phyloP scores from a whole-genome alignment of 2,797 vertebrate species.

The Chaenodraco wilsoni region DNA sequence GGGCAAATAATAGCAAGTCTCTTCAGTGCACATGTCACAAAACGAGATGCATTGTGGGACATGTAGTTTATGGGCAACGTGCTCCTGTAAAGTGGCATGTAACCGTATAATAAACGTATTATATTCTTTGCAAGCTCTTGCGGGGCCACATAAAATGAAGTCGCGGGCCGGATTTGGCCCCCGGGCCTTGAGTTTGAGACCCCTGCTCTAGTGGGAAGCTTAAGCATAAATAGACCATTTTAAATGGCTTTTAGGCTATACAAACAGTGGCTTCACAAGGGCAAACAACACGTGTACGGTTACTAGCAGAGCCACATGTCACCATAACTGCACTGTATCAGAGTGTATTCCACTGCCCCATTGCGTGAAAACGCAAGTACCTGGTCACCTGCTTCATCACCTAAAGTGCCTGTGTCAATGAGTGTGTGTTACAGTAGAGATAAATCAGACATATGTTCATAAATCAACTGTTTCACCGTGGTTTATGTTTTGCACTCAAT shows the following conservation, averaged over 20 bases:
- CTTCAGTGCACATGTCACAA: too few relatives aligned
- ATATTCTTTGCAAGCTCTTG: too few relatives aligned
- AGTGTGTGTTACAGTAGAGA: conserved; percentile 52
- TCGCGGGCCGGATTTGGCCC: too few relatives aligned
- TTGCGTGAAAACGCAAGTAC: conserved; percentile 65
- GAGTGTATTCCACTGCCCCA: conserved; percentile 53
- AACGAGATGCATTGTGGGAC: too few relatives aligned
- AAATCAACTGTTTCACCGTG: conserved; percentile 64
- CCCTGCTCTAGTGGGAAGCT: conserved; percentile 28
- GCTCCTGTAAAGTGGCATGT: too few relatives aligned
- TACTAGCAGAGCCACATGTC: conserved; percentile 54
- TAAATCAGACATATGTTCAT: conserved; percentile 74
- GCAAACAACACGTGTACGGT: conserved; percentile 41
- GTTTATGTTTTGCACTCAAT: conserved; percentile 62
- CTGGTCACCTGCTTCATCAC: conserved; percentile 75
- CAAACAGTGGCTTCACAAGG: conserved; percentile 47
- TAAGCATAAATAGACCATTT: conserved; percentile 52
- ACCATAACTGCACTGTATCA: conserved; percentile 50
- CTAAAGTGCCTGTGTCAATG: conserved; percentile 67
- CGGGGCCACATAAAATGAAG: too few relatives aligned
- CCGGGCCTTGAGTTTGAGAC: too few relatives aligned
- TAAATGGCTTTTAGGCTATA: conserved; percentile 45
- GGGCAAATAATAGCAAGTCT: too few relatives aligned
- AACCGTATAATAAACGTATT: too few relatives aligned
- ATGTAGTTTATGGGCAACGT: too few relatives aligned